These are phyloP conservation scores for Tetranychus urticae DNA, from an alignment of 1,140 invertebrate species.

Conservation along the genomic window DNA sequence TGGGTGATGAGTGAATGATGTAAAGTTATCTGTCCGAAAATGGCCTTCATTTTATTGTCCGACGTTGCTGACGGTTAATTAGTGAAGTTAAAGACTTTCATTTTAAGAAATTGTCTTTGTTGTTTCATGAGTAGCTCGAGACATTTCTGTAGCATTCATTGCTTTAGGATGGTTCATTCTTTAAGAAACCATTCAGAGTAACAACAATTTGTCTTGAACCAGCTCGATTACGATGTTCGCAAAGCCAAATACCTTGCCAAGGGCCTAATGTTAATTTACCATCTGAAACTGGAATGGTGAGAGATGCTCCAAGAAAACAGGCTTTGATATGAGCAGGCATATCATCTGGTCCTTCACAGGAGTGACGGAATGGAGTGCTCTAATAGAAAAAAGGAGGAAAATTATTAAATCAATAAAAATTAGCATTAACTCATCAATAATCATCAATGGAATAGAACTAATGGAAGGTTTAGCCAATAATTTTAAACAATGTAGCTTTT, in stretches of 20 bases:
- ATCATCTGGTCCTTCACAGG: slow-evolving; percentile 89
- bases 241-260: slow-evolving; percentile 94
- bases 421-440: too few species aligned
- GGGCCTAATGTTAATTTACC: slow-evolving; percentile 80
- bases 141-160: too few species aligned
- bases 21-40: too few species aligned
- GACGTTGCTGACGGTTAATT: too few species aligned
- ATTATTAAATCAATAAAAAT: slow-evolving; percentile 8
- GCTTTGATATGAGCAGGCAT: slow-evolving; percentile 96
- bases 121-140: too few species aligned
- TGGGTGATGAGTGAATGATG: too few species aligned
- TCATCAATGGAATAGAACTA: too few species aligned
- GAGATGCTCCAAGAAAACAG: slow-evolving; percentile 75
- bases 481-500: too few species aligned
- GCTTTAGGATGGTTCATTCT: slow-evolving; percentile 1
- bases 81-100: too few species aligned
- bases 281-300: slow-evolving; percentile 84
- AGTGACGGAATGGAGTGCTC: slow-evolving; percentile 55
- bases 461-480: too few species aligned
- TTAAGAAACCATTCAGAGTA: slow-evolving; percentile 46
- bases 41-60: too few species aligned
- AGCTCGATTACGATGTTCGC: slow-evolving; percentile 79
- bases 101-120: too few species aligned
- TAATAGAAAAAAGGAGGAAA: neutral
- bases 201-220: slow-evolving; percentile 73